These are phyloP conservation scores for Drosophila kohkoa DNA, from an alignment of 1,140 invertebrate genomes.

Conservation along the genomic window DNA sequence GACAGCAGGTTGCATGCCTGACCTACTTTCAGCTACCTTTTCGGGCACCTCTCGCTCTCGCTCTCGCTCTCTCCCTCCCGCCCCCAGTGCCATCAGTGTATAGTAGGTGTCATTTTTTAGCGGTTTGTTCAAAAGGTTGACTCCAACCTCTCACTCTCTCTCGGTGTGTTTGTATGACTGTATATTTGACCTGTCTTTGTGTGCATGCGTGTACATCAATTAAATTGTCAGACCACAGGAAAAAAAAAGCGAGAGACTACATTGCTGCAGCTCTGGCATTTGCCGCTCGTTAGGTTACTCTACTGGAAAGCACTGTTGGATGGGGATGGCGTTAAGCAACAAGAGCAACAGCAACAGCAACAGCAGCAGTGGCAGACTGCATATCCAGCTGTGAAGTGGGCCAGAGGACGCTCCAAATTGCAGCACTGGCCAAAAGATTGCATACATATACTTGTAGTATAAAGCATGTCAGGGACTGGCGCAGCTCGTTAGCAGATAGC, in stretches of 20 bases:
- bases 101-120: constrained; percentile 75
- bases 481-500: constrained; percentile 39
- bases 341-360: no score
- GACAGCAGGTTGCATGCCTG: constrained; percentile 80
- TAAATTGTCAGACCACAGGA: constrained; percentile 75
- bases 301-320: constrained; percentile 6
- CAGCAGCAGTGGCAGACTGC: background rate
- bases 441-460: background rate
- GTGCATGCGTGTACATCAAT: constrained; percentile 74
- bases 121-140: constrained; percentile 74
- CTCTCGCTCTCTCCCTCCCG: background rate
- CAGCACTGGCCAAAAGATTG: constrained; percentile 34
- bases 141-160: constrained; percentile 6
- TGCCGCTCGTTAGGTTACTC: constrained; percentile 48
- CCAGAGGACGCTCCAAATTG: constrained; percentile 43
- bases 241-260: constrained; percentile 26
- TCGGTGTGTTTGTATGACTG: background rate
- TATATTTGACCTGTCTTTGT: constrained; percentile 33
- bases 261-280: constrained; percentile 31
- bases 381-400: constrained; percentile 29
- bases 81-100: background rate
- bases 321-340: no score
- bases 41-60: constrained; percentile 6
- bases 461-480: constrained; percentile 49
- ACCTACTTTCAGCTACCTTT: constrained; percentile 67